Evolutionary conservation across 1,140 invertebrate species (phyloP).

Genomic region (Thaumatotibia leucotreta): DNA sequence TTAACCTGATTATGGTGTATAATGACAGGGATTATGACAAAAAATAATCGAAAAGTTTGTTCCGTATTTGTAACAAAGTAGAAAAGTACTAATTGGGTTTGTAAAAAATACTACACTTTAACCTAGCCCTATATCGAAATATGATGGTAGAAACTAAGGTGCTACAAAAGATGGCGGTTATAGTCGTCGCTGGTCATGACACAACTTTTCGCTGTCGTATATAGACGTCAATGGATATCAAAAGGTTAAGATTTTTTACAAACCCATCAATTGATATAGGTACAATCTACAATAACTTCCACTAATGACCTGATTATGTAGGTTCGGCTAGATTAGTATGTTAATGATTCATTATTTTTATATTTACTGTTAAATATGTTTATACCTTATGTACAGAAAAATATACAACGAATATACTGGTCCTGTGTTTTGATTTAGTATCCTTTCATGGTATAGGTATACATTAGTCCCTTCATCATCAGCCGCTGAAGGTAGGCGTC

Average conservation of each 20-base stretch:
- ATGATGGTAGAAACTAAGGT: too few species aligned
- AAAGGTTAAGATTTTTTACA: too few species aligned
- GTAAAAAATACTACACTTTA: background rate
- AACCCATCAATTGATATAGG: background rate
- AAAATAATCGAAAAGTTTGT: background rate
- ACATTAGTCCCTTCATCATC: too few species aligned
- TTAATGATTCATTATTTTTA: slow-evolving; percentile 14
- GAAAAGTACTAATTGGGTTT: background rate
- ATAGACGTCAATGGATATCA: too few species aligned
- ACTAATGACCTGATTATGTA: slow-evolving; percentile 56
- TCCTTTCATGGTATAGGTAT: too few species aligned
- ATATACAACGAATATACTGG: slow-evolving; percentile 36
- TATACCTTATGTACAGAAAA: slow-evolving; percentile 25
- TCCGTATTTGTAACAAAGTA: background rate
- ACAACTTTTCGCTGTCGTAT: too few species aligned
- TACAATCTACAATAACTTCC: slow-evolving; percentile 21
- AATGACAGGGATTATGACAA: background rate
- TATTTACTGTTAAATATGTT: slow-evolving; percentile 22
- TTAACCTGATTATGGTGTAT: too few species aligned
- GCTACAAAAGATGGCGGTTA: too few species aligned
- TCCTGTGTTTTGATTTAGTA: slow-evolving; percentile 34
- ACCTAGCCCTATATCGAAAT: background rate
- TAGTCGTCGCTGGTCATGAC: too few species aligned
- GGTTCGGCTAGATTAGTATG: slow-evolving; percentile 54
- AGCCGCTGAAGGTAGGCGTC: too few species aligned